Evolutionary conservation across 2,797 vertebrate genomes (phyloP).

Genomic region (Onychomys torridus): DNA sequence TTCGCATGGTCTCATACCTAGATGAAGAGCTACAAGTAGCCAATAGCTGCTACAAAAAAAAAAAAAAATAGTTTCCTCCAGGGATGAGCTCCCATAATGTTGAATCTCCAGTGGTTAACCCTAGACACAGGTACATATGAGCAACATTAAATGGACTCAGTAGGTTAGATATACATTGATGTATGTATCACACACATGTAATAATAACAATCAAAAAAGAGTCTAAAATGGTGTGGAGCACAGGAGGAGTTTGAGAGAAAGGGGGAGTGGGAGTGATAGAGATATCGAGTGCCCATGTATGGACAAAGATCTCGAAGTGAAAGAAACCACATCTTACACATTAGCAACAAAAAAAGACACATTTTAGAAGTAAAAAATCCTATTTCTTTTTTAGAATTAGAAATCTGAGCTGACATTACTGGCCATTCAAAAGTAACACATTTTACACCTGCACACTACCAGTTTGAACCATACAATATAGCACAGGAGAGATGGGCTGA

Average conservation of each 20-base stretch:
- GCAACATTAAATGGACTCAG: background rate
- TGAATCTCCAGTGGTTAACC: background rate
- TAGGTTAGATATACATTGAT: background rate
- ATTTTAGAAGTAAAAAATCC: background rate
- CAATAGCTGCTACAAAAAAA: no score
- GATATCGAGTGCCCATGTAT: background rate
- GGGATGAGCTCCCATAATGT: background rate
- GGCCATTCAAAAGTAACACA: background rate
- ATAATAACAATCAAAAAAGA: background rate
- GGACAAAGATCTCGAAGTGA: background rate
- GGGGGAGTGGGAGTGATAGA: background rate
- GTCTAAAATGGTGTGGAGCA: background rate
- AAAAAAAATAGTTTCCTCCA: background rate
- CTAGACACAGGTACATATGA: background rate
- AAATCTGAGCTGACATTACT: background rate
- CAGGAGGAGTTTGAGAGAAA: background rate
- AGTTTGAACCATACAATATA: background rate
- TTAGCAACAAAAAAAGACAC: background rate
- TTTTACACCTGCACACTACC: background rate
- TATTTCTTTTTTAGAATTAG: background rate
- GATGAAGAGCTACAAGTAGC: background rate
- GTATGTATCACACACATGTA: background rate
- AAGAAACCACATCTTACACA: background rate
- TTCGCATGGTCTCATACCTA: background rate
- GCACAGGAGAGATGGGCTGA: background rate